Percentiles rank a stretch among this genome's conserved stretches.
phyloP scores from a whole-genome alignment of 23 tunicate genomes.

The Botrylloides violaceus region DNA sequence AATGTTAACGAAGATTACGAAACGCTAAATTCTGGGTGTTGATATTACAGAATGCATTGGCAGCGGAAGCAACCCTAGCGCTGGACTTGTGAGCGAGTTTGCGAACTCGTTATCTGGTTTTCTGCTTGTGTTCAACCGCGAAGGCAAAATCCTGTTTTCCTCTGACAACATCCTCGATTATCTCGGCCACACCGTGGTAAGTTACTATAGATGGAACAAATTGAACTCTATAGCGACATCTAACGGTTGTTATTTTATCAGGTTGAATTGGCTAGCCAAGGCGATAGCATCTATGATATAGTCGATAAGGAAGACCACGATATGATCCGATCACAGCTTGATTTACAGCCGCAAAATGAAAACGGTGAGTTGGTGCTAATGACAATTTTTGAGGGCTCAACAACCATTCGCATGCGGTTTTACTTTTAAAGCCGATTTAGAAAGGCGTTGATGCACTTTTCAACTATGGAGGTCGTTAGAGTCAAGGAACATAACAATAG shows the following conservation, averaged over 20 bases:
- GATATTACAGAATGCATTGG: conserved; percentile 80
- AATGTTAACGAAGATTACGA: too few relatives aligned
- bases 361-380: conserved; percentile 39
- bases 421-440: not conserved
- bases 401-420: not conserved
- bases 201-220: not conserved
- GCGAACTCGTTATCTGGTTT: conserved; percentile 77
- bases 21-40: too few relatives aligned
- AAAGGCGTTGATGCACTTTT: not conserved
- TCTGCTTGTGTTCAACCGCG: conserved; percentile 84
- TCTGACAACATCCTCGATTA: conserved; percentile 93
- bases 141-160: conserved; percentile 79
- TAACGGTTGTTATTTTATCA: not conserved
- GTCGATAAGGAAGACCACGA: conserved; percentile 97
- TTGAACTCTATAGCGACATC: not conserved
- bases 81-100: conserved; percentile 71
- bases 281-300: conserved; percentile 91
- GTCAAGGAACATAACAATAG: not conserved
- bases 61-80: conserved; percentile 52
- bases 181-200: conserved; percentile 98
- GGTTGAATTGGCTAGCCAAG: conserved; percentile 98
- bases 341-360: conserved; percentile 72
- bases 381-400: too few relatives aligned
- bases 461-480: not conserved
- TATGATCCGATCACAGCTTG: conserved; percentile 80